A percentile compares a stretch with the other conserved stretches of the same genome.
Conservation (phyloP, 2,888 invertebrate genomes). For the Lapara coniferarum region DNA sequence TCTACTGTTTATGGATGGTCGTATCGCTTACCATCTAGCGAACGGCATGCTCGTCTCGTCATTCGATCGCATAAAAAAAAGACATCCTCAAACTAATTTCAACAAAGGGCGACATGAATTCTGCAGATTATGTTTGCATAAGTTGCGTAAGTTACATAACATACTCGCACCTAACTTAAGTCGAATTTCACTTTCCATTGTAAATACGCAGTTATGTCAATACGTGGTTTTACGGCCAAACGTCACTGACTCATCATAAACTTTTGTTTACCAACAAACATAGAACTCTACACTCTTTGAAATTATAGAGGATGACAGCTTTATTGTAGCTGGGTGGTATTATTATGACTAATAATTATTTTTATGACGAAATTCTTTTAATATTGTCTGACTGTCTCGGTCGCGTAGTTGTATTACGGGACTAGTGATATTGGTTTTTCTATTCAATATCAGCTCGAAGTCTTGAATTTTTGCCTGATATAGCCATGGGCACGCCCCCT, state of each 20-base stretch:
- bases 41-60: too few relatives aligned
- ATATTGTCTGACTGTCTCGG: too few relatives aligned
- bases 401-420: too few relatives aligned
- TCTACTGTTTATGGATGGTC: too few relatives aligned
- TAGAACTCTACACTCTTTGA: not conserved
- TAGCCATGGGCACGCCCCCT: too few relatives aligned
- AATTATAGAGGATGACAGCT: not conserved
- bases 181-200: conserved; percentile 48
- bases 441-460: too few relatives aligned
- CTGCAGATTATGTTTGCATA: conserved; percentile 35
- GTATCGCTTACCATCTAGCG: too few relatives aligned
- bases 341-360: not conserved
- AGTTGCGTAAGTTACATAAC: conserved; percentile 45
- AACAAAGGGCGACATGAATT: conserved; percentile 35
- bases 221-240: conserved; percentile 24
- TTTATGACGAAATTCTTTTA: not conserved
- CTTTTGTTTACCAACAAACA: too few relatives aligned
- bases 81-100: conserved; percentile 22
- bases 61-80: too few relatives aligned
- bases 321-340: not conserved
- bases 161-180: conserved; percentile 36
- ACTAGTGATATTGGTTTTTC: too few relatives aligned
- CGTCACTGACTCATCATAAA: conserved; percentile 15
- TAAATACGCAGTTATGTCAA: conserved; percentile 42
- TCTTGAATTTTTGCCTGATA: too few relatives aligned